A percentile compares a stretch with the other conserved stretches of the same genome.
phyloP scores from a whole-genome alignment of 2,797 vertebrate genomes.

The Geotrypetes seraphini region DNA sequence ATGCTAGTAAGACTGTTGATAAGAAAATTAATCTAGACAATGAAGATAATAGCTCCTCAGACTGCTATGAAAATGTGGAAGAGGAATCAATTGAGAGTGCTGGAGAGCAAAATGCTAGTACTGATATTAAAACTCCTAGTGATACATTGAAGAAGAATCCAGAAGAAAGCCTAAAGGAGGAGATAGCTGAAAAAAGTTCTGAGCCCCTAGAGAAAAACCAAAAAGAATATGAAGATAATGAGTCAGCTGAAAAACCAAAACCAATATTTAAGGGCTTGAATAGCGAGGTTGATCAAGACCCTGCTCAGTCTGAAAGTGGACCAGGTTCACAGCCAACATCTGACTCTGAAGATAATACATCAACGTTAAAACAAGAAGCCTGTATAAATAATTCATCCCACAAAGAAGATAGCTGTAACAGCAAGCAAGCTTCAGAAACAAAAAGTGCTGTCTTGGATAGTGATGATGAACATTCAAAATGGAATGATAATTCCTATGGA shows the following conservation, averaged over 20 bases:
- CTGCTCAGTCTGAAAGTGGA: constrained; percentile 52
- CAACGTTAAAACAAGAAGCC: constrained; percentile 49
- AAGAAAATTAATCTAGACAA: constrained; percentile 65
- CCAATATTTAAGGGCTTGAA: constrained; percentile 48
- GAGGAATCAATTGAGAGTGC: constrained; percentile 49
- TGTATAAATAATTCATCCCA: constrained; percentile 65
- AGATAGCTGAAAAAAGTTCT: constrained; percentile 24
- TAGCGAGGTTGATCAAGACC: constrained; percentile 48
- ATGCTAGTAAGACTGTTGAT: constrained; percentile 72
- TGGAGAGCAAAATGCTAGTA: constrained; percentile 29
- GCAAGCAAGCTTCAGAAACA: constrained; percentile 44
- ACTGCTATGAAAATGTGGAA: constrained; percentile 50
- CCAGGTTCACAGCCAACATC: constrained; percentile 58
- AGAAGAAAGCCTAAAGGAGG: constrained; percentile 40
- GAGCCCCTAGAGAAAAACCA: constrained; percentile 35
- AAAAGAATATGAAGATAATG: constrained; percentile 32
- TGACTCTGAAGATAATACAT: constrained; percentile 60
- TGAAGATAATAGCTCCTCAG: constrained; percentile 70
- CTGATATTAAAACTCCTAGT: constrained; percentile 30
- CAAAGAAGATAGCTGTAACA: constrained; percentile 67
- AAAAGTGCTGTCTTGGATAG: constrained; percentile 46
- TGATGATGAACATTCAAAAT: constrained; percentile 54
- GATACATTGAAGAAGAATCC: constrained; percentile 18
- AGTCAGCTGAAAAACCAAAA: constrained; percentile 32
- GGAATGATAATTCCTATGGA: constrained; percentile 66